Evolutionary conservation across 2,888 invertebrate species (phyloP).

Genomic region (Leucozona laternaria): DNA sequence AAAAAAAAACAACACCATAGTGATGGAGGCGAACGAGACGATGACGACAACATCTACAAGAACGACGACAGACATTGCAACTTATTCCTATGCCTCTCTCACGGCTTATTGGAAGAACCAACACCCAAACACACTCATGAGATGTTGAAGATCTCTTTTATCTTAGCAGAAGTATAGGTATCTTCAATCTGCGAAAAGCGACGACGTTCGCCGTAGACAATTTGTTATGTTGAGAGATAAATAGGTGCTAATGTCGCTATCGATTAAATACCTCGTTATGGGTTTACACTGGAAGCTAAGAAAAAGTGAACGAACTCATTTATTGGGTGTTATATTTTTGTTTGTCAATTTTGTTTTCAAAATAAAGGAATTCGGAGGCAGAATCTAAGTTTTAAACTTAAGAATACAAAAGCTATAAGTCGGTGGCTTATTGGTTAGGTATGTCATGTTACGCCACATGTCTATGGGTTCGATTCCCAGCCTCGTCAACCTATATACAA

Average conservation of each 20-base stretch:
- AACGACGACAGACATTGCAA: neutral
- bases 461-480: too few relatives aligned
- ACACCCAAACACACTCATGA: constrained; percentile 29
- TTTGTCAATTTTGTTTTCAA: neutral
- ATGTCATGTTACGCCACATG: too few relatives aligned
- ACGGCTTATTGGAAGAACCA: constrained; percentile 30
- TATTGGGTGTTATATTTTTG: neutral
- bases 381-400: too few relatives aligned
- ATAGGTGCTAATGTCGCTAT: constrained; percentile 75
- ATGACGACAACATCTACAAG: neutral
- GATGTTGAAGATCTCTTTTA: constrained; percentile 58
- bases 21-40: constrained; percentile 46
- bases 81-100: constrained; percentile 32
- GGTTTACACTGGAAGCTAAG: constrained; percentile 59
- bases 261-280: constrained; percentile 70
- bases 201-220: constrained; percentile 72
- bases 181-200: constrained; percentile 57
- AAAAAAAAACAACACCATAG: constrained; percentile 22
- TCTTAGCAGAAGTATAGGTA: constrained; percentile 46
- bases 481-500: too few relatives aligned
- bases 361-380: too few relatives aligned
- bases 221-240: constrained; percentile 75
- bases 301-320: constrained; percentile 45
- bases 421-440: too few relatives aligned
- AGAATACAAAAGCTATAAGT: too few relatives aligned